phyloP scores from a whole-genome alignment of 2,797 vertebrate genomes.

The Emys orbicularis region DNA sequence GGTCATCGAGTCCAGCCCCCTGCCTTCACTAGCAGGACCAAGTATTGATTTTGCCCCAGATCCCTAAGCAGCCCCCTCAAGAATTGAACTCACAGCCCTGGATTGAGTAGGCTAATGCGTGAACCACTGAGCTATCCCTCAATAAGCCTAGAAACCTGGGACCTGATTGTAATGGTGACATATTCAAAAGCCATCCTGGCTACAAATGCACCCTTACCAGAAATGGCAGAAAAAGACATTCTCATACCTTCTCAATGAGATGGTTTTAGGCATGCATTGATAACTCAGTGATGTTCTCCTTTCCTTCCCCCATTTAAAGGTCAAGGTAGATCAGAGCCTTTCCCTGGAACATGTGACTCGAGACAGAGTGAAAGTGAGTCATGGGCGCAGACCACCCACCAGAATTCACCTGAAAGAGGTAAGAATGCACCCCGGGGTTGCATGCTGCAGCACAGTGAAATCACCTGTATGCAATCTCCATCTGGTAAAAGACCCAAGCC shows the following conservation, averaged over 20 bases:
- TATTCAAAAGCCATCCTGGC: neutral
- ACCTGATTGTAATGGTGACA: neutral
- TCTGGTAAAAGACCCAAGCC: neutral
- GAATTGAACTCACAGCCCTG: too few relatives aligned
- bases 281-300: neutral
- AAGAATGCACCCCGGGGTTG: neutral
- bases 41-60: too few relatives aligned
- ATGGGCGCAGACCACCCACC: conserved; percentile 90
- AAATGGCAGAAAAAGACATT: neutral
- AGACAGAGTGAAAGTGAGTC: conserved; percentile 88
- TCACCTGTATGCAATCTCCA: neutral
- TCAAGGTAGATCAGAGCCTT: conserved; percentile 89
- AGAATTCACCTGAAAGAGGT: conserved; percentile 96
- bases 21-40: too few relatives aligned
- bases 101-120: too few relatives aligned
- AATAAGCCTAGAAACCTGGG: neutral
- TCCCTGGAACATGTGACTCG: conserved; percentile 94
- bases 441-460: neutral
- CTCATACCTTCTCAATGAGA: neutral
- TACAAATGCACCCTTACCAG: neutral
- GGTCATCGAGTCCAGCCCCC: too few relatives aligned
- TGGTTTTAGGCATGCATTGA: neutral
- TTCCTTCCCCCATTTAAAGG: conserved; percentile 76
- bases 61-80: too few relatives aligned
- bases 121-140: neutral